Evolutionary conservation across 1,140 invertebrate species (phyloP), one percentile per base, ranked within the genome.

Genomic region (Procambarus clarkii): DNA sequence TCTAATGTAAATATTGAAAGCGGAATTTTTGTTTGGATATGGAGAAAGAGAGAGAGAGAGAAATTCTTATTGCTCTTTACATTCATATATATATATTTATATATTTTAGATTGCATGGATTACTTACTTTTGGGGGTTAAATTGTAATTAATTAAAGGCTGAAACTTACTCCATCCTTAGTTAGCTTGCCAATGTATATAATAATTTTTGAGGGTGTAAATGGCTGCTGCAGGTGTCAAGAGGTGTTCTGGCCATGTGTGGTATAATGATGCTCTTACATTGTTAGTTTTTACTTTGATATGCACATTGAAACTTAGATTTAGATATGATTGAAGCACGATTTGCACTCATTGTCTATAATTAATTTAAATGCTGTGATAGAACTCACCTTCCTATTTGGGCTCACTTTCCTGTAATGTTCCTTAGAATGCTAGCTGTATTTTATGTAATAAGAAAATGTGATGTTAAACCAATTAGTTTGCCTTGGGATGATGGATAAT

Each of bases 351-450:
- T 74, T 74, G 79, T 54, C 46, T 18, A n/a, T 50, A 58, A 58
- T 50, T 34, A 46, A 84, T 44, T 83, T 84, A 48, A 74, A 85
- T 48, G 48, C 48, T 58, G 18, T 81, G n/a, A 81, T 81, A 81
- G 79, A 54, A 81, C 79, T 81, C 79, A 81, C 79, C n/a, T 58
- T 58, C 48, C 60, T 64, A 18, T 64, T 64, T 64, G 13, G 60
- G 60, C 60, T 64, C 60, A 64, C 15, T 64, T 9, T 79, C 48
- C 79, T 54, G 48, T 81, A 81, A 48, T 71, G 58, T 74, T 85
- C 64, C 34, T 48, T 85, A 85, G 83, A 85, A 48, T 85, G 83
- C 83, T 85, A 85, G 83, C 69, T 45, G 83, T 85, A 60, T 85
- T 84, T 64, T 69, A 84, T 69, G 58, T 84, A 64, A 45, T 46